Conservation (phyloP, 2,888 invertebrate species). For the Ethmia dodecea region DNA sequence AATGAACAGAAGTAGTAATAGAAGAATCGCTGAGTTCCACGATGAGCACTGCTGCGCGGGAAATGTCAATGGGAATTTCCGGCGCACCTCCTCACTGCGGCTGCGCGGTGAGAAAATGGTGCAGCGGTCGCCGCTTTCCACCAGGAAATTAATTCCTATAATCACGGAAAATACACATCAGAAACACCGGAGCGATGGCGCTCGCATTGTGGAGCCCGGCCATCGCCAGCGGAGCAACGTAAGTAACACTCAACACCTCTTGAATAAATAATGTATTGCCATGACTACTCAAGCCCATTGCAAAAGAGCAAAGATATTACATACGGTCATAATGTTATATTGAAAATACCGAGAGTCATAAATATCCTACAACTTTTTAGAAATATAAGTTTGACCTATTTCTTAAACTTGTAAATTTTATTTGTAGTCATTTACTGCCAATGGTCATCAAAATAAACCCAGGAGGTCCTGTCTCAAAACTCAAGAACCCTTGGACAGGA, state of each 20-base stretch:
- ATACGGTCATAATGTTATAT: no score
- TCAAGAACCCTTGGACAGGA: constrained; percentile 51
- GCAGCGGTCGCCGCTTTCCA: constrained; percentile 72
- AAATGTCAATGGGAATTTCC: constrained; percentile 75
- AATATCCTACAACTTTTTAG: no score
- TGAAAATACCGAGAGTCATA: no score
- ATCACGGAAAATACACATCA: constrained; percentile 79
- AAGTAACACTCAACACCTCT: constrained; percentile 36
- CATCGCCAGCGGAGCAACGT: constrained; percentile 78
- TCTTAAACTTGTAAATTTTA: not conserved
- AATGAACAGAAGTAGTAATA: constrained; percentile 64
- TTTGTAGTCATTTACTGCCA: constrained; percentile 26
- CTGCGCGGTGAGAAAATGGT: constrained; percentile 81
- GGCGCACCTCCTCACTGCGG: constrained; percentile 82
- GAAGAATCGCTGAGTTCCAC: constrained; percentile 62
- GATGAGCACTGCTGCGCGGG: constrained; percentile 72
- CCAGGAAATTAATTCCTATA: constrained; percentile 75
- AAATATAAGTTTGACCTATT: no score
- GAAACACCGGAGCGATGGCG: constrained; percentile 66
- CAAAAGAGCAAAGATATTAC: no score
- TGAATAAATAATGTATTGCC: constrained; percentile 24
- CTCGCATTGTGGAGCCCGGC: constrained; percentile 59
- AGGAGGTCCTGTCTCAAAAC: constrained; percentile 57
- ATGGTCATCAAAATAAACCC: constrained; percentile 51
- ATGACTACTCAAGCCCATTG: constrained; percentile 32